Base-by-base conservation (phyloP, 2,888 invertebrate genomes). In the Machimus rusticus region DNA sequence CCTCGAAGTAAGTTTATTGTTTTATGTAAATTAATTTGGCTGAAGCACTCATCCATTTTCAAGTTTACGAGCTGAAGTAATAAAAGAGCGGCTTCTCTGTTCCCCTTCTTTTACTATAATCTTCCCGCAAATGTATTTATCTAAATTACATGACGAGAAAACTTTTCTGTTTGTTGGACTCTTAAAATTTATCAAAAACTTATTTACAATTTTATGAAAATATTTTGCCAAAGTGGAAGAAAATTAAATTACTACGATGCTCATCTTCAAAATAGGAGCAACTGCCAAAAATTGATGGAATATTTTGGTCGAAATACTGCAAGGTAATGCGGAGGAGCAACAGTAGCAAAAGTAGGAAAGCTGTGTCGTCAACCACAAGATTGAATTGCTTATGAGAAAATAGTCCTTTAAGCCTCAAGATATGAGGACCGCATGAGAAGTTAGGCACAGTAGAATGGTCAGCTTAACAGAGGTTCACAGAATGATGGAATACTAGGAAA, bases 11-110 rank as follows among this genome's bases (percentile, higher is more conserved):
- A 79, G 51, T 46, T 79, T 79, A 79, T 79, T 31, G 79, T 28
- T 79, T 79, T 79, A 79, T 79, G 51, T 79, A 79, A 79, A 79
- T 79, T 79, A 79, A 79, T 79, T 79, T 79, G 51, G 23, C 51
- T 79, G 79, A 79, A 79, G 28, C n/a, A 79, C 46, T 79, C 79
- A 79, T 79, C 79, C 28, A 79, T 79, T 79, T 79, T 46, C n/a
- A 39, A 43, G 39, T 39, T 79, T 79, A 79, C 79, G 79, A 79
- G 46, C 46, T 46, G 19, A 79, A 19, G 46, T 79, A 79, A 79
- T 79, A 79, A 39, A 79, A 79, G 46, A 79, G 6, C 5, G 28
- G 28, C 19, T 76, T 76, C 39, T 19, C 39, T n/a, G 37, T 8
- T 76, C 37, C 76, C 76, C 16, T 66, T 66, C 1, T 28, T 66